phyloP scores from a whole-genome alignment of 64 coral and sea anemone genomes.

The Astreopora myriophthalma region DNA sequence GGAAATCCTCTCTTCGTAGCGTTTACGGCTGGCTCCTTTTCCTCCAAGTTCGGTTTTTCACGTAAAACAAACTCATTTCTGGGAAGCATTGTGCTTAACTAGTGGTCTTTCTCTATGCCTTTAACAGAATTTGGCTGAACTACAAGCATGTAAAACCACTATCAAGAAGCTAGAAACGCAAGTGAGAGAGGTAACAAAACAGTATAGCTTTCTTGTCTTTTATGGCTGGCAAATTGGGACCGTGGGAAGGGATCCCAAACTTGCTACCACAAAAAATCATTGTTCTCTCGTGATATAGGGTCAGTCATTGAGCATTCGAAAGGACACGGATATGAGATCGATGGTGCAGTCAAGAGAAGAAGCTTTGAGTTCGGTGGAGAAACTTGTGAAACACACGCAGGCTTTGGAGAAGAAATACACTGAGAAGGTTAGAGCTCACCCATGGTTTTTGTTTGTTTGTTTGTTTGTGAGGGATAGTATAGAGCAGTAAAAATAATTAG shows the following conservation, averaged over 20 bases:
- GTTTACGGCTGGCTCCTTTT: too few species aligned
- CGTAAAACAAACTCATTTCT: too few species aligned
- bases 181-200: slow-evolving; percentile 67
- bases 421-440: slow-evolving; percentile 60
- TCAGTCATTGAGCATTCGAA: slow-evolving; percentile 49
- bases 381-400: slow-evolving; percentile 74
- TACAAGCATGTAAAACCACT: slow-evolving; percentile 59
- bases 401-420: slow-evolving; percentile 73
- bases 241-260: too few species aligned
- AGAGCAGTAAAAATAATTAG: too few species aligned
- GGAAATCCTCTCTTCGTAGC: too few species aligned
- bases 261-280: too few species aligned
- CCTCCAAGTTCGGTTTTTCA: too few species aligned
- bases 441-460: too few species aligned
- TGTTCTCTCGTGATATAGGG: slow-evolving; percentile 13
- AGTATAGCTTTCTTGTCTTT: neutral
- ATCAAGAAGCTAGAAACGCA: slow-evolving; percentile 60
- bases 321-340: slow-evolving; percentile 70
- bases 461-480: too few species aligned
- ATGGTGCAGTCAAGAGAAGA: slow-evolving; percentile 87
- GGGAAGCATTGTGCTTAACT: too few species aligned
- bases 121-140: slow-evolving; percentile 53
- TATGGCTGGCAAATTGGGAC: too few species aligned
- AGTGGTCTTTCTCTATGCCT: neutral
- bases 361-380: slow-evolving; percentile 79